Percentiles rank a stretch among this genome's conserved stretches.
Conservation (phyloP, 2,888 invertebrate genomes). For the Cataglyphis albicans region DNA sequence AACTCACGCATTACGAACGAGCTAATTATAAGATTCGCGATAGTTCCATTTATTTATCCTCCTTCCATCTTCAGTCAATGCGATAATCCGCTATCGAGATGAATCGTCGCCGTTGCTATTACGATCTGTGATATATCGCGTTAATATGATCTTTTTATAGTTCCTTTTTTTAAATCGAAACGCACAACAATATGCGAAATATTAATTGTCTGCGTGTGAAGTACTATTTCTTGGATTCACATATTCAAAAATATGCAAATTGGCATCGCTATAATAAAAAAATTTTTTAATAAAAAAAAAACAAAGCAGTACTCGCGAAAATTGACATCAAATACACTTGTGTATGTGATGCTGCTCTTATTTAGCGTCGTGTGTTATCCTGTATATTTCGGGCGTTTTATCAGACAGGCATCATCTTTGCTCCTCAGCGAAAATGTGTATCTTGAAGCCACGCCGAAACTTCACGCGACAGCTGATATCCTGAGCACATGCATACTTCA, state of each 20-base stretch:
- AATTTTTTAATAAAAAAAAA: neutral
- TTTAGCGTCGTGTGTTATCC: neutral
- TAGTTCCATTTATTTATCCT: conserved; percentile 16
- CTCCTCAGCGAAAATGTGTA: neutral
- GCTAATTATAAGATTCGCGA: conserved; percentile 32
- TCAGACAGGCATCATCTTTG: neutral
- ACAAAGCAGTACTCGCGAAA: neutral
- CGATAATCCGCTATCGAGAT: neutral
- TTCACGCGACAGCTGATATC: conserved; percentile 28
- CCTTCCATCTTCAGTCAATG: neutral
- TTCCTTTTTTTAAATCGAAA: neutral
- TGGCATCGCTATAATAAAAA: neutral
- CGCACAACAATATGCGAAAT: neutral
- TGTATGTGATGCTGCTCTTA: neutral
- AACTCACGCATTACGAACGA: neutral
- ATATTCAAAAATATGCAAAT: neutral
- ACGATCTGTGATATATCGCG: neutral
- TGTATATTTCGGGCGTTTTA: neutral
- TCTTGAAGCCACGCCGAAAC: conserved; percentile 16
- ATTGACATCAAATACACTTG: neutral
- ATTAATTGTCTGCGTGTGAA: neutral
- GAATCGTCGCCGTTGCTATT: neutral
- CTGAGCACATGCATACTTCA: conserved; percentile 31
- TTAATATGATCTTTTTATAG: neutral
- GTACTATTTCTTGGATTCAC: neutral